Conservation (phyloP, 2,113 vertebrate genomes). For the Furnarius figulus region DNA sequence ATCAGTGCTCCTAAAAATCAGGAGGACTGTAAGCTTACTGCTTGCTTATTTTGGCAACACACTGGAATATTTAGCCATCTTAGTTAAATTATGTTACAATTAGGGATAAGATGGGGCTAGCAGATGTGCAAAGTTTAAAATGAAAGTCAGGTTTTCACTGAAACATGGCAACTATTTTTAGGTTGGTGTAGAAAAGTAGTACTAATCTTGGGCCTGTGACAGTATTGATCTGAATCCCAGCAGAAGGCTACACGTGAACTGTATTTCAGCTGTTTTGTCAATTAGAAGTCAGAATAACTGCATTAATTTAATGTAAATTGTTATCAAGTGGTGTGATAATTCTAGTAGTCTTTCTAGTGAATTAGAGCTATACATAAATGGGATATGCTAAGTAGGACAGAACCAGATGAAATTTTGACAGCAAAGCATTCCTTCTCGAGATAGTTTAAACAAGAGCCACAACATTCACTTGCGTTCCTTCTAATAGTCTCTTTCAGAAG, state of each 20-base stretch:
- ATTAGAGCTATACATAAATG: background rate
- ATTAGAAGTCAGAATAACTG: background rate
- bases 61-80: background rate
- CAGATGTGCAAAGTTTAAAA: background rate
- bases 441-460: background rate
- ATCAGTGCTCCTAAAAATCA: background rate
- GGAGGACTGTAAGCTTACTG: background rate
- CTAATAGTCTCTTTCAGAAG: background rate
- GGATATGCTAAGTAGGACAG: background rate
- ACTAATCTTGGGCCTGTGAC: constrained; percentile 33
- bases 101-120: background rate
- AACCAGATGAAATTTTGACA: background rate
- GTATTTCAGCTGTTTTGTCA: background rate
- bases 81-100: background rate
- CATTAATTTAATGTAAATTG: background rate
- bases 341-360: background rate
- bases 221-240: constrained; percentile 4
- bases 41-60: background rate
- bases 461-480: background rate
- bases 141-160: background rate
- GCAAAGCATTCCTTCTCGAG: background rate
- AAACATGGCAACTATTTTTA: constrained; percentile 32
- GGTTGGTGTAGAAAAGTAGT: constrained; percentile 33
- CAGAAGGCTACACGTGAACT: background rate
- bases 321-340: background rate